Evolutionary conservation across 2,113 vertebrate species (phyloP).

Genomic region (Aepyceros melampus): DNA sequence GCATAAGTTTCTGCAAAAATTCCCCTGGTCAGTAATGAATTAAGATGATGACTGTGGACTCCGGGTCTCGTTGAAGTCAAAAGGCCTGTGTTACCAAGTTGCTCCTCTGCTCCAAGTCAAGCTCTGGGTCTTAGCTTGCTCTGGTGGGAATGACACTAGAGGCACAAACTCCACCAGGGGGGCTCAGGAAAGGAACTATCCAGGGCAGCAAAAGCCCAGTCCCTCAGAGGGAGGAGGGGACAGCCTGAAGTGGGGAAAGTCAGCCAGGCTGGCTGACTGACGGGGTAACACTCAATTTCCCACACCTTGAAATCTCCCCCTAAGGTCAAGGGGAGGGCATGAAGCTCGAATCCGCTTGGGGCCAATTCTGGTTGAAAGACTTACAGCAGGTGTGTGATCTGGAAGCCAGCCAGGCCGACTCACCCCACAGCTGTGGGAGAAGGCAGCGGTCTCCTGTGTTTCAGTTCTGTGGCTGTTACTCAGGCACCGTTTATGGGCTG

Average conservation of each 20-base stretch:
- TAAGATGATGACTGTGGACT: background rate
- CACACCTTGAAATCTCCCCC: background rate
- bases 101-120: background rate
- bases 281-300: background rate
- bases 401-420: background rate
- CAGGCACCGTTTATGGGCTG: background rate
- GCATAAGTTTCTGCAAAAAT: background rate
- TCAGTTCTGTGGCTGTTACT: background rate
- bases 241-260: background rate
- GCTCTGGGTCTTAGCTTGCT: background rate
- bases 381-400: constrained; percentile 6
- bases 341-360: background rate
- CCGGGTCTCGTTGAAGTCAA: background rate
- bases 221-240: background rate
- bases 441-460: background rate
- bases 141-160: background rate
- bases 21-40: background rate
- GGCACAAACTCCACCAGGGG: background rate
- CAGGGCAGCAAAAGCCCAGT: background rate
- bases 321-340: background rate
- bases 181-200: background rate
- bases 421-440: background rate
- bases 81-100: background rate
- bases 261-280: background rate
- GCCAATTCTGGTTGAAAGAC: background rate